Evolutionary conservation across 2,797 vertebrate species (phyloP), one percentile per base, ranked within the genome.

Genomic region (Peromyscus aztecus): DNA sequence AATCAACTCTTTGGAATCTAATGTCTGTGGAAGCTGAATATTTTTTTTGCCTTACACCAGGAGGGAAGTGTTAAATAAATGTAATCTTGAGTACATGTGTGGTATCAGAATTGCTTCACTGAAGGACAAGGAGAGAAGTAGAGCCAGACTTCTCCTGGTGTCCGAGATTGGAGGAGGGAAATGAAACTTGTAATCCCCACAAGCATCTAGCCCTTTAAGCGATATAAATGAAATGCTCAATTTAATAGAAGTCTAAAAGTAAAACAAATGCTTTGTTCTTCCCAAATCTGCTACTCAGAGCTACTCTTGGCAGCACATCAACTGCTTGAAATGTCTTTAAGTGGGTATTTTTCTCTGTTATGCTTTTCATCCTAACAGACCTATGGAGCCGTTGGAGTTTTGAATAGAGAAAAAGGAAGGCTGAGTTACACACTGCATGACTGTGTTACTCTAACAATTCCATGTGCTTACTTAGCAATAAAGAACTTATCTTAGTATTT

Each of bases 251-350:
- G 94, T 94, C 85, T 92, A 65, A 94, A 96, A 98, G 95, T 95
- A 97, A 97, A 98, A 96, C 69, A 86, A 97, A 94, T 87, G 92
- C 96, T 97, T 97, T 96, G 95, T 96, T 96, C 97, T 96, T 81
- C 43, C 71, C 80, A 93, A 94, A 81, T 95, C 80, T 46, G 34
- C 90, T 84, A 83, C 94, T 95, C 87, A 78, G 87, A 97, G n/a
- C 63, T 86, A 57, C 83, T 96, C 88, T 98, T 97, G 97, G 96
- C 96, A 97, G 71, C 87, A 96, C 83, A 96, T 97, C 96, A 97
- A 96, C 93, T 52, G 1, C 73, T 97, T 82, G 61, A 95, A 93
- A 96, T 92, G 95, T 94, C 84, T 95, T 92, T 96, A 95, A 96
- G 91, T 95, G 94, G 71, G 55, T 57, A 67, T 94, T 92, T 95